These are phyloP conservation scores for Acrocephalus scirpaceus DNA, from an alignment of 2,797 vertebrate genomes.

Conservation along the genomic window DNA sequence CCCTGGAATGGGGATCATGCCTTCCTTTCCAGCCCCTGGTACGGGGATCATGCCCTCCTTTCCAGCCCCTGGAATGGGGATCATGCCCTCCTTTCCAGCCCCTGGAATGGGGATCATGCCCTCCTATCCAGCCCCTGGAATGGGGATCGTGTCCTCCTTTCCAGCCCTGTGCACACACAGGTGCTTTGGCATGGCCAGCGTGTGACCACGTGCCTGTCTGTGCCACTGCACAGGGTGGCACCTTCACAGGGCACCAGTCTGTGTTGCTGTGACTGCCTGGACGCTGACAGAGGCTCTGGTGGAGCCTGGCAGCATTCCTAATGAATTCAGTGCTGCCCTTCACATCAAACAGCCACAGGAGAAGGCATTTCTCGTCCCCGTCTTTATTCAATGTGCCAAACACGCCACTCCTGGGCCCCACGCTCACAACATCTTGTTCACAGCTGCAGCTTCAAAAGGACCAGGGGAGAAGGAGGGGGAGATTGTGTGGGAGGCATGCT, in stretches of 20 bases:
- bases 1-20: background rate
- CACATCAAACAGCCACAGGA: background rate
- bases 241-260: background rate
- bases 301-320: background rate
- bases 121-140: background rate
- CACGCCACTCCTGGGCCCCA: background rate
- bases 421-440: background rate
- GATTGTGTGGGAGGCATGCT: background rate
- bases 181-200: rapidly evolving
- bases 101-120: background rate
- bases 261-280: background rate
- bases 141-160: background rate
- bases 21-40: background rate
- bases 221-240: rapidly evolving
- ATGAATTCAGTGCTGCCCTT: conserved; percentile 4
- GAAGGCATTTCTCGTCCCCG: conserved; percentile 2
- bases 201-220: rapidly evolving
- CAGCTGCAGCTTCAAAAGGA: conserved; percentile 47
- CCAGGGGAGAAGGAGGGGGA: background rate
- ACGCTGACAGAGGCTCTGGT: background rate
- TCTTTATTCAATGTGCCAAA: background rate
- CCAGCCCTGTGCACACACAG: background rate
- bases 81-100: background rate
- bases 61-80: background rate
- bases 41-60: background rate